A percentile compares a stretch with the other conserved stretches of the same genome.
Evolutionary conservation across 2,797 vertebrate species (phyloP).

Genomic region (Acanthurus tractus): DNA sequence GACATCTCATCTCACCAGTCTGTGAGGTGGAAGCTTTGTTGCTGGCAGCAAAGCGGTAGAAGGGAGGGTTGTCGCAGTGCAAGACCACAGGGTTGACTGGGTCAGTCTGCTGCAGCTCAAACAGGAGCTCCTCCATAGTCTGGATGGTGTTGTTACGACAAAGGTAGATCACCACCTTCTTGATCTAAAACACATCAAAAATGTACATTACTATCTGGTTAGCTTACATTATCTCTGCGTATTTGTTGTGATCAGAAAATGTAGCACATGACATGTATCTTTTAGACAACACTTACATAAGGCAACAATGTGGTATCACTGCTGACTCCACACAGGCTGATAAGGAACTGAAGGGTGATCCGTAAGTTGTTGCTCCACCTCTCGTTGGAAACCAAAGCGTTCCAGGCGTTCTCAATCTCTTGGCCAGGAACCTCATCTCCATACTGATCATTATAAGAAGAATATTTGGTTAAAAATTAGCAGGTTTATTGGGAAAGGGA

Average conservation of each 20-base stretch:
- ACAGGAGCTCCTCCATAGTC: constrained; percentile 98
- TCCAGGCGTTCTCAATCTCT: constrained; percentile 99
- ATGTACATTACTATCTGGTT: not conserved
- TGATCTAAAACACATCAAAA: constrained; percentile 88
- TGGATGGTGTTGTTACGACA: constrained; percentile 99
- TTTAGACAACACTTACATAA: constrained; percentile 87
- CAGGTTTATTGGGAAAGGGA: not conserved
- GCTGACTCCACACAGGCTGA: constrained; percentile 98
- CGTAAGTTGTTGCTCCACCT: constrained; percentile 98
- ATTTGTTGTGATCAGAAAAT: not conserved
- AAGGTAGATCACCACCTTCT: constrained; percentile 97
- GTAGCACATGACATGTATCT: not conserved
- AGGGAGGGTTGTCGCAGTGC: constrained; percentile 97
- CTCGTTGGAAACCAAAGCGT: constrained; percentile 96
- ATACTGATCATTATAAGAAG: constrained; percentile 84
- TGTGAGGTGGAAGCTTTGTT: constrained; percentile 95
- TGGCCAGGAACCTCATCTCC: constrained; percentile 97
- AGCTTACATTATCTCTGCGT: not conserved
- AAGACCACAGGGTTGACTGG: constrained; percentile 97
- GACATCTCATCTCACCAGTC: constrained; percentile 86
- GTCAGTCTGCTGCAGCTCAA: constrained; percentile 98
- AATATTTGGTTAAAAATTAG: not conserved
- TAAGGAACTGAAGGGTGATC: constrained; percentile 96
- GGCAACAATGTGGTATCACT: constrained; percentile 95
- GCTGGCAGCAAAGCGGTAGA: constrained; percentile 96